Evolutionary conservation across 2,888 invertebrate genomes (phyloP), one percentile per base, ranked within the genome.

Genomic region (Drosophila tripunctata): DNA sequence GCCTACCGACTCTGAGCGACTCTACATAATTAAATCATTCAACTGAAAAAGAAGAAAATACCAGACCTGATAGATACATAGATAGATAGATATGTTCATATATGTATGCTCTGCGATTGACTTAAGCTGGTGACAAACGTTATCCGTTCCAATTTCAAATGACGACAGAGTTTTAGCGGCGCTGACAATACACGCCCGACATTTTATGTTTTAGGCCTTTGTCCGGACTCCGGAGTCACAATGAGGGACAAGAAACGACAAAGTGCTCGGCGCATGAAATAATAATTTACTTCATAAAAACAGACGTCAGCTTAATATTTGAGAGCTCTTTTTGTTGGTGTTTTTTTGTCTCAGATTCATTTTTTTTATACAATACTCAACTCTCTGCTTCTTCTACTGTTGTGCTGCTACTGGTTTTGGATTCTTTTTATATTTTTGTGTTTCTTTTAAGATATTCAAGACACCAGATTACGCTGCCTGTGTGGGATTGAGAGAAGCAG

Each of bases 111-210:
- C 51, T 8, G 12, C 52, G 52, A 78, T 67, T 67, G 82, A 78
- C 63, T 68, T 84, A 81, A 81, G 67, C 80, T 78, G 19, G 38
- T 51, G 80, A 81, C 85, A 83, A 71, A 78, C 76, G 55, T 70
- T 73, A 78, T 83, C 83, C 87, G 89, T 88, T 89, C 87, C 84
- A 87, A 84, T 88, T 89, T 88, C 84, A 73, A 89, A 88, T 76
- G 78, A 67, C 86, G 83, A 85, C 88, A 87, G 78, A 78, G 61
- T 81, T 48, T 83, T 67, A 81, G 81, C 78, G 78, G 78, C 83
- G 78, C 71, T 78, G 78, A 79, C 84, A 81, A 82, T 81, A 57
- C 71, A 62, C 64, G 66, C 66, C 64, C 55, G 77, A 75, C 58
- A 64, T 67, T 61, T 75, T 47, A 51, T 64, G 56, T 54, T 64